A percentile compares a stretch with the other conserved stretches of the same genome.
Evolutionary conservation across 2,888 invertebrate species (phyloP).

Genomic region (Xanthia icteritia): DNA sequence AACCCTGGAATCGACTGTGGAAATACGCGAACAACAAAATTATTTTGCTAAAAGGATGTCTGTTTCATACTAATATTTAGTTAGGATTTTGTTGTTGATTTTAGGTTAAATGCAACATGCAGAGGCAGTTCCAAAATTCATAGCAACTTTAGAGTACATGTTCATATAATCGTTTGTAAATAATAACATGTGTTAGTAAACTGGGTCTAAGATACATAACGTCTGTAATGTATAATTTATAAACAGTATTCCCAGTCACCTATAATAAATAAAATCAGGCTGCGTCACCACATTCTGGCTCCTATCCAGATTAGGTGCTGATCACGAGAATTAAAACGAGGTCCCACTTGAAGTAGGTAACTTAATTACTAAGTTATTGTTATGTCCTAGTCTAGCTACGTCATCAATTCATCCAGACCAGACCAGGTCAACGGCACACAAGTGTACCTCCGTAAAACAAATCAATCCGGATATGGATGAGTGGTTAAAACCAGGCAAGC

Average conservation of each 20-base stretch:
- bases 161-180: background rate
- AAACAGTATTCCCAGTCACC: background rate
- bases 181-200: background rate
- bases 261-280: slow-evolving; percentile 1
- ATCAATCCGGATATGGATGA: background rate
- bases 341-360: background rate
- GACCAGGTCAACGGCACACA: too few relatives aligned
- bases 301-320: slow-evolving; percentile 4
- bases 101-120: background rate
- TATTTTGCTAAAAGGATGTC: slow-evolving; percentile 2
- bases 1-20: slow-evolving; percentile 1
- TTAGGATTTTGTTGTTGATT: slow-evolving; percentile 2
- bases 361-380: slow-evolving; percentile 3
- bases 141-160: background rate
- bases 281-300: slow-evolving; percentile 11
- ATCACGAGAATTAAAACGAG: background rate
- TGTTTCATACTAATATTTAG: background rate
- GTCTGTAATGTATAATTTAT: background rate
- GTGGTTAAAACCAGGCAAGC: slow-evolving; percentile 7
- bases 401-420: background rate
- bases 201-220: background rate
- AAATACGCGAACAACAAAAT: slow-evolving; percentile 4
- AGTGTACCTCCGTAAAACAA: background rate
- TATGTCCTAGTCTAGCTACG: background rate
- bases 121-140: background rate